Percentiles rank a stretch among this genome's conserved stretches.
These are phyloP conservation scores for Myzus persicae DNA, from an alignment of 1,140 invertebrate genomes.

Conservation along the genomic window DNA sequence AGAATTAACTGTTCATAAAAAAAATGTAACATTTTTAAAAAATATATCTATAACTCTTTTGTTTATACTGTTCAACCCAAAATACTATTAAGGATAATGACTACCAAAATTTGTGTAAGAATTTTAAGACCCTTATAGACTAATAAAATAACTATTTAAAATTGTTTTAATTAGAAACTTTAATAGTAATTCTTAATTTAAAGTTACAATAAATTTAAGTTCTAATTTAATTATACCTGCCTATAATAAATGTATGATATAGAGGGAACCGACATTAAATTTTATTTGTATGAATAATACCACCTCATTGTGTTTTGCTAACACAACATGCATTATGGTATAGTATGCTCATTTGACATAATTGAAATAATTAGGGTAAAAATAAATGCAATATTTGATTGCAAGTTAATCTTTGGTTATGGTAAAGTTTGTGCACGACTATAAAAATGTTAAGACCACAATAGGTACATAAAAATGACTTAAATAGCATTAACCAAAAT, in stretches of 20 bases:
- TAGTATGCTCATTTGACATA: slow-evolving; percentile 21
- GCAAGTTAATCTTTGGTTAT: slow-evolving; percentile 39
- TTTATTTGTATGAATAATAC: slow-evolving; percentile 6
- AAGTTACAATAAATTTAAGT: slow-evolving; percentile 21
- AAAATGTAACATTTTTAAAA: slow-evolving; percentile 31
- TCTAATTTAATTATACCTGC: slow-evolving; percentile 5
- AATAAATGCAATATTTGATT: slow-evolving; percentile 25
- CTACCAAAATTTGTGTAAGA: neutral
- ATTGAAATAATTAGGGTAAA: slow-evolving; percentile 27
- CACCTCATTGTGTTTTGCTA: slow-evolving; percentile 6
- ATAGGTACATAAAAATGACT: slow-evolving; percentile 25
- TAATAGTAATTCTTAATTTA: slow-evolving; percentile 21
- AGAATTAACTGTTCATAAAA: neutral
- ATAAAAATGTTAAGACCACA: slow-evolving; percentile 33
- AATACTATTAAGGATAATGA: neutral
- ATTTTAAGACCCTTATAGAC: neutral
- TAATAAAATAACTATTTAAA: slow-evolving; percentile 9
- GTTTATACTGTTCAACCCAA: neutral
- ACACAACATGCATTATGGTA: slow-evolving; percentile 47
- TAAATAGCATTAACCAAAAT: slow-evolving; percentile 20
- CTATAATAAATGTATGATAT: neutral
- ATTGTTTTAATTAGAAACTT: neutral
- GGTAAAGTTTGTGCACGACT: slow-evolving; percentile 22
- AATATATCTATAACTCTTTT: neutral
- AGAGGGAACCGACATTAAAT: neutral